Evolutionary conservation across 2,888 invertebrate species (phyloP).

Genomic region (Lasioglossum malachurum): DNA sequence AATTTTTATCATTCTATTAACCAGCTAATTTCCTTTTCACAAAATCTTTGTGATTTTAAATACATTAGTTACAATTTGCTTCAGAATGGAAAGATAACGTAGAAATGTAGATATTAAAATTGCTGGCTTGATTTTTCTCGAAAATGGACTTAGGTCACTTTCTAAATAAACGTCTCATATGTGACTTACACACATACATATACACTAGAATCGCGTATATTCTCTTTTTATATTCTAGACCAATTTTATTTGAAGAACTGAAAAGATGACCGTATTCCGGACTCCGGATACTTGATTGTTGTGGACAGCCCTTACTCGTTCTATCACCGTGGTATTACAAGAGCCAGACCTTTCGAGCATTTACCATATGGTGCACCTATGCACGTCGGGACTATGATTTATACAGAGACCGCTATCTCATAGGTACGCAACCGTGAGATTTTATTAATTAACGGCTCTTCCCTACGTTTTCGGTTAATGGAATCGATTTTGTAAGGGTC

Average conservation of each 20-base stretch:
- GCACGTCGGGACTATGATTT: conserved; percentile 75
- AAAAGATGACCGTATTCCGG: conserved; percentile 8
- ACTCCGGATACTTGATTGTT: conserved; percentile 63
- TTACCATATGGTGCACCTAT: conserved; percentile 76
- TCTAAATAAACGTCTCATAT: too few species aligned
- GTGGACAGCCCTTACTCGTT: conserved; percentile 64
- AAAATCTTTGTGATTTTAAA: too few species aligned
- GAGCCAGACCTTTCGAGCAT: conserved; percentile 69
- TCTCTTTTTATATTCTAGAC: neutral
- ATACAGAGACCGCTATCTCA: conserved; percentile 67
- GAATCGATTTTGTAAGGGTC: neutral
- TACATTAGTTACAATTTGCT: too few species aligned
- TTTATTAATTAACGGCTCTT: conserved; percentile 75
- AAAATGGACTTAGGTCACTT: too few species aligned
- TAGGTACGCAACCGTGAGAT: conserved; percentile 73
- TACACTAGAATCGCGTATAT: neutral
- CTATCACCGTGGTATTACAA: conserved; percentile 46
- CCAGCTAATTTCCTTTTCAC: too few species aligned
- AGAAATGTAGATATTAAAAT: too few species aligned
- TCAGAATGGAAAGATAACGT: too few species aligned
- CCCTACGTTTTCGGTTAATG: neutral
- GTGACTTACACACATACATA: too few species aligned
- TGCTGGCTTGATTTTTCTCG: too few species aligned
- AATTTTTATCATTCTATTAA: too few species aligned
- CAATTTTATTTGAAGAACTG: neutral